These are phyloP conservation scores for Halcyon badia DNA, from an alignment of 2,797 vertebrate species.

Conservation along the genomic window DNA sequence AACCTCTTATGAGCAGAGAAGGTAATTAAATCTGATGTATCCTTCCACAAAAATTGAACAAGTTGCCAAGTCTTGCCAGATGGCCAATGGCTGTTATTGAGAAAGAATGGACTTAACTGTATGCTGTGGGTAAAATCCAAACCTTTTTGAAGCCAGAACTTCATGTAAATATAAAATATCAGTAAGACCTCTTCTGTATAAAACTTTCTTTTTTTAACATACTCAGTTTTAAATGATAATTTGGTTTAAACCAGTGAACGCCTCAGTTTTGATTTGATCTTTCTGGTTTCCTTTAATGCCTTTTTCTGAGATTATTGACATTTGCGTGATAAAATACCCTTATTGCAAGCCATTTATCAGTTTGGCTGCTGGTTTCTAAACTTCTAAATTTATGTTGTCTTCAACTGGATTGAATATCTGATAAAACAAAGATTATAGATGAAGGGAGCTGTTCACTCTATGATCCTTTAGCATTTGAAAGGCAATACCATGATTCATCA, in stretches of 20 bases:
- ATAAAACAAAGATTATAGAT: not conserved
- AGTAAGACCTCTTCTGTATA: not conserved
- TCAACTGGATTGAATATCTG: not conserved
- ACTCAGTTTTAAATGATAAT: not conserved
- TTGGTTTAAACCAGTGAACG: not conserved
- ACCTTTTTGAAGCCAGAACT: not conserved
- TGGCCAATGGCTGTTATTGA: not conserved
- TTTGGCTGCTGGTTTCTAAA: not conserved
- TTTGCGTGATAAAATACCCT: not conserved
- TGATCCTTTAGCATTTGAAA: conserved; percentile 1
- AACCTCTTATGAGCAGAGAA: conserved; percentile 43
- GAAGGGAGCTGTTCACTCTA: not conserved
- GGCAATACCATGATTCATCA: not conserved
- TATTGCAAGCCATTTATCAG: not conserved
- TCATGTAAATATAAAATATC: not conserved
- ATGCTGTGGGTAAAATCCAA: not conserved
- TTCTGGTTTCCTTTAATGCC: not conserved
- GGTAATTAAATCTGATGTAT: conserved; percentile 39
- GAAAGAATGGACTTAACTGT: not conserved
- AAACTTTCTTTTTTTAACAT: not conserved
- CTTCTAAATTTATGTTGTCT: not conserved
- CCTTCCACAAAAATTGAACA: not conserved
- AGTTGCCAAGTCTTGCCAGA: conserved; percentile 7
- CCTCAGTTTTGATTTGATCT: not conserved
- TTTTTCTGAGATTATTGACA: not conserved